phyloP scores from a whole-genome alignment of 2,797 vertebrate genomes.

The Tolypeutes matacus region DNA sequence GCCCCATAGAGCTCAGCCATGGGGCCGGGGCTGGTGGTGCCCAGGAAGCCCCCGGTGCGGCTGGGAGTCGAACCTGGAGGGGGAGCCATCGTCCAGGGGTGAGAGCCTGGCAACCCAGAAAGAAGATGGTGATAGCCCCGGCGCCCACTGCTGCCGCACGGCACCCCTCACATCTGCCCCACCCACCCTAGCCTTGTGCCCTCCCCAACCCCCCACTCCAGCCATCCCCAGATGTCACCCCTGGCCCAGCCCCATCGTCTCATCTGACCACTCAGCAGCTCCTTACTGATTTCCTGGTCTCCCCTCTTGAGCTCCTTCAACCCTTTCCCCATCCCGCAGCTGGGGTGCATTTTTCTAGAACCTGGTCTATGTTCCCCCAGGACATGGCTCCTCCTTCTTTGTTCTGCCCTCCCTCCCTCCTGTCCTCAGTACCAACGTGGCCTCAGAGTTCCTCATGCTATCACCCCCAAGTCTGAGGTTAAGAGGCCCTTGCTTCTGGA shows the following conservation, averaged over 20 bases:
- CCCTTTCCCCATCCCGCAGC: neutral
- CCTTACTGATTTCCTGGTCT: neutral
- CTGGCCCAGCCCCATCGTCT: neutral
- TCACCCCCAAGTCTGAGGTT: neutral
- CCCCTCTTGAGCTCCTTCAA: neutral
- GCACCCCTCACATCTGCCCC: neutral
- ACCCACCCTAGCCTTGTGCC: conserved; percentile 40
- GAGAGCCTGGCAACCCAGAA: conserved; percentile 87
- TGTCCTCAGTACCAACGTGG: neutral
- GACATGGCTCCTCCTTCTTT: neutral
- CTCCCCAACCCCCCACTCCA: rapidly evolving
- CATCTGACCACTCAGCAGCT: neutral
- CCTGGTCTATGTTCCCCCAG: neutral
- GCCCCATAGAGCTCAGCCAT: conserved; percentile 98
- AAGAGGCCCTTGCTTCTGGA: neutral
- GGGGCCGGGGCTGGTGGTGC: conserved; percentile 98
- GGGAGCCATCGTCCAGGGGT: conserved; percentile 87
- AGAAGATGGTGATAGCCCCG: conserved; percentile 84
- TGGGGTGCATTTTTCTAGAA: neutral
- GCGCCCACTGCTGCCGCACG: neutral
- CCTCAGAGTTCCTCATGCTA: neutral
- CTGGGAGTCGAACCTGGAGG: conserved; percentile 94
- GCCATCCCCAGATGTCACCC: neutral
- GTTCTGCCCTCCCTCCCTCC: neutral
- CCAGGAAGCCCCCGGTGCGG: conserved; percentile 97